phyloP scores from a whole-genome alignment of 2,888 invertebrate species.

The Phlogophora meticulosa region DNA sequence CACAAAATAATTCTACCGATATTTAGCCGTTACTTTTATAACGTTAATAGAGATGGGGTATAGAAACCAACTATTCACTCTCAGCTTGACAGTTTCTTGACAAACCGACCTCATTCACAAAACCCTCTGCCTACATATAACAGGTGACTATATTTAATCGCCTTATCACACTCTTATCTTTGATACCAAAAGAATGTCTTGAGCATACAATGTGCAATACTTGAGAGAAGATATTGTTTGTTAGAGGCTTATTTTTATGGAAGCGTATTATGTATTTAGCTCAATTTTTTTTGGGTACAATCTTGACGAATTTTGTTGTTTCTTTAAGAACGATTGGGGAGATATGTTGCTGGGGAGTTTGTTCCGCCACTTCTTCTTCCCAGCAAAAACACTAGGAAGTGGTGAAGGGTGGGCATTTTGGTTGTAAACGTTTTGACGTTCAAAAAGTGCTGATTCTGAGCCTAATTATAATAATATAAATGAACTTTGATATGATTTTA shows the following conservation, averaged over 20 bases:
- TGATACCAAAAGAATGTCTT: slow-evolving; percentile 67
- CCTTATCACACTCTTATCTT: slow-evolving; percentile 50
- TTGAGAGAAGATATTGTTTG: slow-evolving; percentile 49
- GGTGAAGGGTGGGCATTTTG: no score
- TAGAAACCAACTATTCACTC: neutral
- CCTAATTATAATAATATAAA: no score
- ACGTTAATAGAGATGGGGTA: no score
- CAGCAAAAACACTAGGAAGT: no score
- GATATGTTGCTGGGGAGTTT: no score
- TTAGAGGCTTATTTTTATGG: slow-evolving; percentile 42
- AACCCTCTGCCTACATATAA: slow-evolving; percentile 15
- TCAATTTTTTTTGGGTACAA: slow-evolving; percentile 21
- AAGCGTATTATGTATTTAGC: slow-evolving; percentile 35
- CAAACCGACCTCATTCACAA: slow-evolving; percentile 48
- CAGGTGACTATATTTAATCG: slow-evolving; percentile 46
- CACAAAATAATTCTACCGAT: no score
- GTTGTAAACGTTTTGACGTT: no score
- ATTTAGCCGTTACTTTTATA: no score
- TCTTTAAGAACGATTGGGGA: neutral
- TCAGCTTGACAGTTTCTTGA: neutral
- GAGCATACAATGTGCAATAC: slow-evolving; percentile 58
- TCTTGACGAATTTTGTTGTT: neutral
- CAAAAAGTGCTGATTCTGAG: no score
- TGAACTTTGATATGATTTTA: no score
- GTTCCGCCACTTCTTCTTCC: no score